Evolutionary conservation across 2,888 invertebrate genomes (phyloP), one percentile per base, ranked within the genome.

Genomic region (Clivina fossor): DNA sequence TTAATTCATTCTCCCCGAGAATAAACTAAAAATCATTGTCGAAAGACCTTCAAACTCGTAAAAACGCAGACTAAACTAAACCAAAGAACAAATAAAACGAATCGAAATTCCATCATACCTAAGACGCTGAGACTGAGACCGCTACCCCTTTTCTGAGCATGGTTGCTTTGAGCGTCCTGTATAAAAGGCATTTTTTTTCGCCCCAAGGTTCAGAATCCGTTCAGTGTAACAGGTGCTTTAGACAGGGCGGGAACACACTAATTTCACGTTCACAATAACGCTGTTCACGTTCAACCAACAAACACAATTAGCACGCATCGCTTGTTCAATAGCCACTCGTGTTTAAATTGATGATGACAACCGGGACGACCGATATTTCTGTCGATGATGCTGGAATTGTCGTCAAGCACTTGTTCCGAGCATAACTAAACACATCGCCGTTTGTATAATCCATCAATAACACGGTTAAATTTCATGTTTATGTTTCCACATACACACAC

Each of bases 41-140:
- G 9, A 30, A 13, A 30, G 30, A 13, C 30, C 30, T 48, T 48
- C 48, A 18, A 37, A 8, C n/a, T 24, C 50, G 37, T 40, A 50
- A 50, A 50, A 50, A 50, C 28, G 16, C 19, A 7, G 19, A 40
- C 40, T 20, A 19, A 28, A 37, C 48, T 20, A 24, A 50, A 40
- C 19, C 22, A 33, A 33, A 19, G 40, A 40, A 30, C 19, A 40
- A 26, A 24, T 13, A 11, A 43, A 46, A 13, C 28, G 16, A 30
- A 24, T 30, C 11, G 19, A 30, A 51, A 51, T 51, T 43, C 43
- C 51, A 41, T 51, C 51, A 41, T 51, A 51, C 51, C 51, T 43
- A 41, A 32, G 33, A 51, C 51, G 24, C 51, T 51, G n/a, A 51
- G 41, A 13, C 51, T 51, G 9, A 51, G 33, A 9, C 51, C 51